Evolutionary conservation across 2,888 invertebrate genomes (phyloP), one percentile per base, ranked within the genome.

Genomic region (Entomobrya multifasciata): DNA sequence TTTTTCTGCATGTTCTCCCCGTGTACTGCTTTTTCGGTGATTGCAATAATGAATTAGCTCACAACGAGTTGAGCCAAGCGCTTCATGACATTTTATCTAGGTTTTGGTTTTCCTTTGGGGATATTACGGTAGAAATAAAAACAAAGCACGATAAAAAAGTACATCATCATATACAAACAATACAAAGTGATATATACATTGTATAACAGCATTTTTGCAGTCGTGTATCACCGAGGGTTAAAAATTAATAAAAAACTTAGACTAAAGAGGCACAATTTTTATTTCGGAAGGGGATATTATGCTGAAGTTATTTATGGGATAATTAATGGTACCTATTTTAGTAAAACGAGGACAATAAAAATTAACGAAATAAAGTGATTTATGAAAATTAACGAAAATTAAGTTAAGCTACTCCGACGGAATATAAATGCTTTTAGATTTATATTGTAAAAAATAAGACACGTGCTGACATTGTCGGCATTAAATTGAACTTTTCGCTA

Each of bases 11-110:
- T 49, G 22, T 41, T 11, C 1, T 65, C 11, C 22, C 8, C n/a
- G n/a, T 36, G 36, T 36, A 36, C 15, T 17, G 76, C 25, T 74
- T 27, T 17, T 65, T 79, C n/a, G 20, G 36, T 36, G n/a, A 77
- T 36, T 44, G 27, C 30, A 49, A 22, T 49, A 62, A 78, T 78
- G 62, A 78, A 65, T 78, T 62, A 62, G n/a, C 30, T 36, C 49
- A 77, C 44, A 10, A 11, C 27, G 22, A n/a, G n/a, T n/a, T 36
- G 36, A 36, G 36, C 36, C 36, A 8, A 27, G 65, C 47, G 20
- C 55, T 47, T 41, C 27, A 62, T 79, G 79, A 30, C 67, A 79
- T 79, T 79, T 79, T 79, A 79, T 79, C 79, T 52, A 20, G 62
- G 36, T 67, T 67, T 67, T 41, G 22, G 25, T 20, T 67, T 52